Base-by-base conservation (phyloP, 2,888 invertebrate genomes). In the Xanthostigma xanthostigma region DNA sequence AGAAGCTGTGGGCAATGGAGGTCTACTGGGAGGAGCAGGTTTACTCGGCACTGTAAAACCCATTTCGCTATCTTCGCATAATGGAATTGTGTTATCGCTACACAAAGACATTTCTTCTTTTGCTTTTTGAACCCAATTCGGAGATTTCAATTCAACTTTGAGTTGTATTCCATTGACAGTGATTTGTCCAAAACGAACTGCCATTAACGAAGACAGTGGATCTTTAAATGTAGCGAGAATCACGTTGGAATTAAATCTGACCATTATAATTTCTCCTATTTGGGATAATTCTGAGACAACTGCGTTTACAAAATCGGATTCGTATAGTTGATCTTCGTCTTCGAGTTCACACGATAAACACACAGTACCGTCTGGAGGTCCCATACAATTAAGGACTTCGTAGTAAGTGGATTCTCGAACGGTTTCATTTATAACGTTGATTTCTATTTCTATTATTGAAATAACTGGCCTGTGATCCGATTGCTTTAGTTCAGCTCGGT, bases 381-480 rank as follows among this genome's bases (percentile, higher is more conserved):
- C 97, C 54, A 93, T 76, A 61, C 87, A 84, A 49, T 78, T 75
- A 27, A 92, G 84, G 0, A 91, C 88, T 64, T 85, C 83, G 60
- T 84, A 80, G 61, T 96, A 90, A 2, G 92, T 84, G 56, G 75
- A 71, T 60, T 86, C 79, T 49, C 93, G 78, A 59, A 80, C 79
- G 12, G 79, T 76, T 44, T 79, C 75, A 61, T 91, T 83, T 1
- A 95, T 84, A 61, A 80, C 80, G 55, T 85, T 74, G 4, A 90
- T 82, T 62, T 95, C 91, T 10, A 93, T 73, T 66, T 94, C 92
- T 57, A 96, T 77, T 50, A 93, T 78, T 0, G 89, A 92, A 56
- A 92, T 83, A 1, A 98, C 96, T 2, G 98, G 97, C 50, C 97
- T 78, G 70, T 97, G 96, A 68, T 97, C 96, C 62, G 95, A 95